phyloP scores from a whole-genome alignment of 2,113 vertebrate genomes.

The Anarhynchus alexandrinus region DNA sequence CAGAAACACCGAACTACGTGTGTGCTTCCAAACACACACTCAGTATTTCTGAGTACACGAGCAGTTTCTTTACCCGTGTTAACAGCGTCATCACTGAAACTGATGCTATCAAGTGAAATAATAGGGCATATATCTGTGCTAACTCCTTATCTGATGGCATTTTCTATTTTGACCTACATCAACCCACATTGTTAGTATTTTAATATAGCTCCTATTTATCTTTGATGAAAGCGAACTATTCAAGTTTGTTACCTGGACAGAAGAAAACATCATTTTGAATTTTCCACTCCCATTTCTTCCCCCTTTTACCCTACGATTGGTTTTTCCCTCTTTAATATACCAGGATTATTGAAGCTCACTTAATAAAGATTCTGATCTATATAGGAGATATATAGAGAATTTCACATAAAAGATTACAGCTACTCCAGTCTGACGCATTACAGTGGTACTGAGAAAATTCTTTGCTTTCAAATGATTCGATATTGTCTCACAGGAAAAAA shows the following conservation, averaged over 20 bases:
- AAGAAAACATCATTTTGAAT: not conserved
- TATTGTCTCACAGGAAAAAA: not conserved
- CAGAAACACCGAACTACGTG: not conserved
- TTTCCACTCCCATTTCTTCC: not conserved
- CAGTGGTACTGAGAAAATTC: not conserved
- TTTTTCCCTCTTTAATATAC: not conserved
- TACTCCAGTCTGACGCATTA: no score
- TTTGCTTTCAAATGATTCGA: not conserved
- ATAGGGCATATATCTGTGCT: rapidly evolving
- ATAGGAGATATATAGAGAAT: not conserved
- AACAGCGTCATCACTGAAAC: not conserved
- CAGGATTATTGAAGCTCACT: not conserved
- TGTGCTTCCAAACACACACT: not conserved
- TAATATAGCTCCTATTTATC: not conserved
- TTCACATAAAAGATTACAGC: not conserved
- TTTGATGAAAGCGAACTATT: not conserved
- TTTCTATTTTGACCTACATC: not conserved
- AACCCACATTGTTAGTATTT: not conserved
- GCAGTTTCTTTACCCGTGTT: not conserved
- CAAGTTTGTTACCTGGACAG: not conserved
- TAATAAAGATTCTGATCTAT: not conserved
- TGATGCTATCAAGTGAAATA: not conserved
- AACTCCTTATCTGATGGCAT: not conserved
- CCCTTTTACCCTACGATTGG: no score
- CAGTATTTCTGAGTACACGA: not conserved